Evolutionary conservation across 2,113 vertebrate genomes (phyloP).

Genomic region (Megaceryle maxima): DNA sequence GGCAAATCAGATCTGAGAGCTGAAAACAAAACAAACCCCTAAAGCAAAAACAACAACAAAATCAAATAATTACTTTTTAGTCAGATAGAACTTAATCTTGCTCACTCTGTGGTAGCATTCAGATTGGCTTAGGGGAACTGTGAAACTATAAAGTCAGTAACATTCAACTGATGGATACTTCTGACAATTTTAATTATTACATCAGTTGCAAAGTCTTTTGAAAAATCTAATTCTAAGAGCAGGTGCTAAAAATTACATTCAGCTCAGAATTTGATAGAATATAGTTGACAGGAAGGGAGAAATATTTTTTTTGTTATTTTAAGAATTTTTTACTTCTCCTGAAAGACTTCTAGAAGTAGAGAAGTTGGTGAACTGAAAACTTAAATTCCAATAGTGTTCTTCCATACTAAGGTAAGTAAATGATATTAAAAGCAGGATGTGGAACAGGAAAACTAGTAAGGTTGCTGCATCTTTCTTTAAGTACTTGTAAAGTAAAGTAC

Average conservation of each 20-base stretch:
- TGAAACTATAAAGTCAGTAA: not conserved
- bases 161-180: not conserved
- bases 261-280: not conserved
- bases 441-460: not conserved
- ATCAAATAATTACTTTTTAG: not conserved
- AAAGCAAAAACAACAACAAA: not conserved
- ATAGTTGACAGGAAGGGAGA: not conserved
- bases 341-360: not conserved
- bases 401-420: not conserved
- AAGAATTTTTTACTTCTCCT: not conserved
- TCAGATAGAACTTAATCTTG: not conserved
- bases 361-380: not conserved
- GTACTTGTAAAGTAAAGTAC: not conserved
- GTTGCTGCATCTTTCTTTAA: not conserved
- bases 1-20: not conserved
- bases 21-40: not conserved
- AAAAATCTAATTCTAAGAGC: not conserved
- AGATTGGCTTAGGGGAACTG: not conserved
- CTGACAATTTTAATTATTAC: not conserved
- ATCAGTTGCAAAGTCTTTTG: not conserved
- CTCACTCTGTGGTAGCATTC: not conserved
- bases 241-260: not conserved
- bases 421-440: not conserved
- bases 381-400: slow-evolving; percentile 8
- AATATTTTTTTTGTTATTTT: not conserved